A percentile compares a stretch with the other conserved stretches of the same genome.
phyloP scores from a whole-genome alignment of 2,888 invertebrate species.

The Catocala nupta region DNA sequence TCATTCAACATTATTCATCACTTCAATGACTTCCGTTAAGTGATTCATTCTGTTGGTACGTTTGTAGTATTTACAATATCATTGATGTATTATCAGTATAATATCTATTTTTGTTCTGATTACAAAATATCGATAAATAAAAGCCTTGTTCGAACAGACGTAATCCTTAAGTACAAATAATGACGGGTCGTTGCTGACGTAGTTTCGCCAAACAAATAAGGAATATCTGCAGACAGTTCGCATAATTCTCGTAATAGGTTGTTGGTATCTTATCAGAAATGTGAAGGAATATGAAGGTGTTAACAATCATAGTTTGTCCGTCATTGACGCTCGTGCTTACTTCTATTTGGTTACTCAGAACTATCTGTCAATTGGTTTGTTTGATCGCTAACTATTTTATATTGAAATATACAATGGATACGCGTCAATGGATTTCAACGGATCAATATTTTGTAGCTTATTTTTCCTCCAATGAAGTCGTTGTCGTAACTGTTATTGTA shows the following conservation, averaged over 20 bases:
- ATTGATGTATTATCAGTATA: slow-evolving; percentile 28
- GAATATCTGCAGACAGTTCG: slow-evolving; percentile 42
- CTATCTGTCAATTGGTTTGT: slow-evolving; percentile 38
- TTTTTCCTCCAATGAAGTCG: slow-evolving; percentile 26
- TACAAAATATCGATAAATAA: slow-evolving; percentile 48
- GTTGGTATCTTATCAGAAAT: slow-evolving; percentile 30
- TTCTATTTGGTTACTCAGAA: slow-evolving; percentile 37
- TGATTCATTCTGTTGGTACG: slow-evolving; percentile 23
- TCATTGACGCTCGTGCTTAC: slow-evolving; percentile 45
- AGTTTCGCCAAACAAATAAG: slow-evolving; percentile 46
- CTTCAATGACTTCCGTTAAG: slow-evolving; percentile 27
- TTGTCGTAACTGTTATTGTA: slow-evolving; percentile 23
- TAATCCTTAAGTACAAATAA: slow-evolving; percentile 57
- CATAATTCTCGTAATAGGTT: slow-evolving; percentile 38
- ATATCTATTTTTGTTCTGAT: slow-evolving; percentile 42
- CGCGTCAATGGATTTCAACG: slow-evolving; percentile 37
- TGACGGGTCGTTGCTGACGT: slow-evolving; percentile 48
- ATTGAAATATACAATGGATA: slow-evolving; percentile 28
- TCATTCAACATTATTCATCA: slow-evolving; percentile 21
- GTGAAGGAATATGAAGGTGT: slow-evolving; percentile 28
- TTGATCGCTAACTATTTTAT: slow-evolving; percentile 31
- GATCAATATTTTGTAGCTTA: slow-evolving; percentile 14
- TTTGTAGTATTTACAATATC: slow-evolving; percentile 23
- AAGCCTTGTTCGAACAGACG: slow-evolving; percentile 50
- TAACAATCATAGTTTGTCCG: slow-evolving; percentile 52